A percentile compares a stretch with the other conserved stretches of the same genome.
Evolutionary conservation across 1,140 invertebrate genomes (phyloP).

Genomic region (Panonychus citri): DNA sequence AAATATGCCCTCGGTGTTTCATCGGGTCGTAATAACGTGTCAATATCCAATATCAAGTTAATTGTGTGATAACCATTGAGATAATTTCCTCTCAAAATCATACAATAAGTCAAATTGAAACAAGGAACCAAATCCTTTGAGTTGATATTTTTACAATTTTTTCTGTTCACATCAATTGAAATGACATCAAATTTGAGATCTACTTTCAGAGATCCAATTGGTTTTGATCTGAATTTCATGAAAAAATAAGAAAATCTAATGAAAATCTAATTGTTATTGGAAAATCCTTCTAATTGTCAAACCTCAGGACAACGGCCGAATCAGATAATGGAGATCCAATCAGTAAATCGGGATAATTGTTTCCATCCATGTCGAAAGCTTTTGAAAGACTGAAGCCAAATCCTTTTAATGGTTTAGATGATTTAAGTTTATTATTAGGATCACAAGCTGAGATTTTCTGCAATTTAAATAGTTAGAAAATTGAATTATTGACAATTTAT

Average conservation of each 20-base stretch:
- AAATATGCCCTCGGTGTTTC: neutral
- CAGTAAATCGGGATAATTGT: constrained; percentile 7
- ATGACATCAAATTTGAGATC: neutral
- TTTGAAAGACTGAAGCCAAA: constrained; percentile 6
- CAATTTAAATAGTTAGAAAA: too few relatives aligned
- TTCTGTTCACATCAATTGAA: neutral
- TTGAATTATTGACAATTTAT: constrained; percentile 4
- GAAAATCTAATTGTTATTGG: neutral
- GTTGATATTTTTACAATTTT: neutral
- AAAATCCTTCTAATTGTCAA: neutral
- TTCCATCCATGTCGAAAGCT: constrained; percentile 6
- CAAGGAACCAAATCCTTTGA: neutral
- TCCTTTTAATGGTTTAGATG: neutral
- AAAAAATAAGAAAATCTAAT: neutral
- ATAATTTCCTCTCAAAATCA: neutral
- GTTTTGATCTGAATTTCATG: neutral
- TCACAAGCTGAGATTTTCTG: neutral
- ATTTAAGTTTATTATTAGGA: neutral
- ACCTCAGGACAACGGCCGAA: constrained; percentile 2
- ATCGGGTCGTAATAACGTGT: neutral
- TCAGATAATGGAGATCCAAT: constrained; percentile 9
- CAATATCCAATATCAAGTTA: neutral
- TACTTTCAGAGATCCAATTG: neutral
- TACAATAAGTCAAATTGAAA: neutral
- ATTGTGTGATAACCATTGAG: neutral